Conservation (phyloP, 2,888 invertebrate species). For the Scaptomyza polygonia region DNA sequence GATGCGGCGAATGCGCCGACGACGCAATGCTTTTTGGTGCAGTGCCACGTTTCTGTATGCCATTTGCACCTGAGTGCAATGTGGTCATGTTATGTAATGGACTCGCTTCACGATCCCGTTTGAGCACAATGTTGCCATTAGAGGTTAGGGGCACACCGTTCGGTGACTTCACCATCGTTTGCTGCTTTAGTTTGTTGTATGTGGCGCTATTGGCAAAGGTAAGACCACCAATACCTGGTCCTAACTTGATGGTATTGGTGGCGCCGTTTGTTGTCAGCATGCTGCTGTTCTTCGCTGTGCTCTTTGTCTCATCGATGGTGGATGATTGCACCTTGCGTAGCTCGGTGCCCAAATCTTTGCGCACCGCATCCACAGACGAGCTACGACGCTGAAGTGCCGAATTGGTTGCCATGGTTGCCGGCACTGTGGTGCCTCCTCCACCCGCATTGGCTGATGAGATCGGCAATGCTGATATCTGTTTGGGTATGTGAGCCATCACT, state of each 20-base stretch:
- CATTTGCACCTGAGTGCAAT: slow-evolving; percentile 50
- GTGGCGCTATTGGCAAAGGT: slow-evolving; percentile 84
- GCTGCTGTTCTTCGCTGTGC: slow-evolving; percentile 23
- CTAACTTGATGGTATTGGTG: slow-evolving; percentile 83
- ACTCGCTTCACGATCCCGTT: slow-evolving; percentile 82
- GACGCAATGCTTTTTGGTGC: slow-evolving; percentile 82
- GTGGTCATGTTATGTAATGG: slow-evolving; percentile 76
- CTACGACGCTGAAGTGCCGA: slow-evolving; percentile 78
- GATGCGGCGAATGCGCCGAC: slow-evolving; percentile 76
- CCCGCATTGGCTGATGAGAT: slow-evolving; percentile 59
- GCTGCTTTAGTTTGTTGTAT: slow-evolving; percentile 83
- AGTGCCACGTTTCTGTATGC: slow-evolving; percentile 69
- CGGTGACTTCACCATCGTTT: slow-evolving; percentile 70
- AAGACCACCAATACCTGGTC: slow-evolving; percentile 83
- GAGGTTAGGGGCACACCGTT: slow-evolving; percentile 68
- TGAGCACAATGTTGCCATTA: slow-evolving; percentile 77
- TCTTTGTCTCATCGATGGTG: slow-evolving; percentile 44
- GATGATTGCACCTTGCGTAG: slow-evolving; percentile 80
- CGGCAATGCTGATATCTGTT: slow-evolving; percentile 73
- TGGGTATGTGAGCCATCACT: slow-evolving; percentile 77
- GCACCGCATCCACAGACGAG: slow-evolving; percentile 85
- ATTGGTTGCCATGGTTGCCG: slow-evolving; percentile 77
- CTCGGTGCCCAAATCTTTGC: slow-evolving; percentile 88
- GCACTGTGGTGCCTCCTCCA: slow-evolving; percentile 65
- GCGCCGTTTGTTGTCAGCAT: slow-evolving; percentile 44